phyloP scores from a whole-genome alignment of 2,113 vertebrate genomes.

The Monopterus albus region DNA sequence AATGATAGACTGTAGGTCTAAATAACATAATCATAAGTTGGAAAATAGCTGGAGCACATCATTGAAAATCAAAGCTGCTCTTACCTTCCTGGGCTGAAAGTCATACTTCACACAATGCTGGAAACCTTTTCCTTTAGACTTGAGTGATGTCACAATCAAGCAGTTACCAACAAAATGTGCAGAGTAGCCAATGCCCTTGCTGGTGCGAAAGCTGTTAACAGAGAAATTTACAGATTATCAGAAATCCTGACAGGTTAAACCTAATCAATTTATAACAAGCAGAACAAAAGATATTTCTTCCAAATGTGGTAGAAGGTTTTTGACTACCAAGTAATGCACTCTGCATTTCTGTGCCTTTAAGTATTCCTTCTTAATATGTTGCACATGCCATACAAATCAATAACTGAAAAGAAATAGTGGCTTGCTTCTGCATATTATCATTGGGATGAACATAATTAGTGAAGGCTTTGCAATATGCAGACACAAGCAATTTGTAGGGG shows the following conservation, averaged over 20 bases:
- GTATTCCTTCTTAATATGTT: not conserved
- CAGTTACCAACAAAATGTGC: constrained; percentile 98
- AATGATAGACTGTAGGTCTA: not conserved
- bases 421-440: constrained; percentile 1
- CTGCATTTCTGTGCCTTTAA: not conserved
- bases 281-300: not conserved
- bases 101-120: constrained; percentile 99
- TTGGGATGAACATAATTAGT: not conserved
- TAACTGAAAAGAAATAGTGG: not conserved
- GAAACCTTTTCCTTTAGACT: constrained; percentile 99
- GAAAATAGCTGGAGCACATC: not conserved
- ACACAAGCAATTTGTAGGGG: constrained; percentile 29
- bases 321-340: not conserved
- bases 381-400: not conserved
- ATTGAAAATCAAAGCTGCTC: constrained; percentile 20
- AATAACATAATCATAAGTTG: not conserved
- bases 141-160: constrained; percentile 95
- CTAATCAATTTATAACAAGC: not conserved
- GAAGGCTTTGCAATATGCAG: not conserved
- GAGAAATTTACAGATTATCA: constrained; percentile 15
- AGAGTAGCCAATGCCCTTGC: constrained; percentile 97
- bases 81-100: constrained; percentile 97
- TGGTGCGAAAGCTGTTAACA: constrained; percentile 92
- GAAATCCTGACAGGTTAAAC: not conserved
- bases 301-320: not conserved